Percentiles rank a stretch among this genome's conserved stretches.
phyloP scores from a whole-genome alignment of 2,797 vertebrate species.

The Lepus townsendii region DNA sequence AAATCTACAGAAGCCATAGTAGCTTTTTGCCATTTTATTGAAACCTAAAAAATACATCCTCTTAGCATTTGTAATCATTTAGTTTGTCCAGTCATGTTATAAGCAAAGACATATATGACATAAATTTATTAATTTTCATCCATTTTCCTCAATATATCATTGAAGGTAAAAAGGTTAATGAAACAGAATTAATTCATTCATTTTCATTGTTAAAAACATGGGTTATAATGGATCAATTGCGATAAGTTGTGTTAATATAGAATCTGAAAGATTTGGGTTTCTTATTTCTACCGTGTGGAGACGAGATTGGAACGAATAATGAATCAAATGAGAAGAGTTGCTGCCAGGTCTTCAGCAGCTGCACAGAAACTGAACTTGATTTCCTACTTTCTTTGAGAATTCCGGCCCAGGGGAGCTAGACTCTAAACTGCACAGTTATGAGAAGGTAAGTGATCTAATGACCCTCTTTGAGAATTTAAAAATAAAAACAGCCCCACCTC shows the following conservation, averaged over 20 bases:
- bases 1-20: background rate
- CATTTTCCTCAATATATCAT: background rate
- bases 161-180: background rate
- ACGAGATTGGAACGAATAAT: constrained; percentile 9
- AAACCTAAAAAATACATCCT: constrained; percentile 3
- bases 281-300: constrained; percentile 12
- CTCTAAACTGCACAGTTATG: constrained; percentile 50
- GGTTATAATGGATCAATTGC: constrained; percentile 9
- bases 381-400: constrained; percentile 60
- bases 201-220: constrained; percentile 29
- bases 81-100: background rate
- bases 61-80: background rate
- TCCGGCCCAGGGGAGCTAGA: constrained; percentile 12
- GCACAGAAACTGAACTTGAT: background rate
- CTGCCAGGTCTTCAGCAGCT: background rate
- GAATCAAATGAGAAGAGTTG: constrained; percentile 31
- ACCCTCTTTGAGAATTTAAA: constrained; percentile 51
- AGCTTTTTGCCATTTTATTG: constrained; percentile 34
- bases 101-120: background rate
- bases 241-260: background rate
- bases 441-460: constrained; percentile 57
- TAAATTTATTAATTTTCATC: constrained; percentile 14
- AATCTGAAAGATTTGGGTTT: constrained; percentile 1
- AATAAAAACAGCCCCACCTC: constrained; percentile 56
- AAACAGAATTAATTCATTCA: constrained; percentile 2